Evolutionary conservation across 2,113 vertebrate species (phyloP).

Genomic region (Zootoca vivipara): DNA sequence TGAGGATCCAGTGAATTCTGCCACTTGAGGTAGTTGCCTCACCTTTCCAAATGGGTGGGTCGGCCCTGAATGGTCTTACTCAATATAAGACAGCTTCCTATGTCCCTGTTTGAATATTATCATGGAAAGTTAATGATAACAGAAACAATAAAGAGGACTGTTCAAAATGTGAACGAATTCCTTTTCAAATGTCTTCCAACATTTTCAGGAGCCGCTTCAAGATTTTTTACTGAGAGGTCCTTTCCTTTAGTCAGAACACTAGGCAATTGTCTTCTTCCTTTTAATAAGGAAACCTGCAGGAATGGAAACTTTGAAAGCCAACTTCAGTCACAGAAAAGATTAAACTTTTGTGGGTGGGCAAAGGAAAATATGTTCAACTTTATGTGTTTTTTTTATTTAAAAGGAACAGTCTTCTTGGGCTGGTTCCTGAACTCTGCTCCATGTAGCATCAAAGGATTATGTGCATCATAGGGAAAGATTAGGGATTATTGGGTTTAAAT

Average conservation of each 20-base stretch:
- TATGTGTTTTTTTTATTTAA: constrained; percentile 40
- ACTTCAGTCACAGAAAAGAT: constrained; percentile 38
- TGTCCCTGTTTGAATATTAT: constrained; percentile 27
- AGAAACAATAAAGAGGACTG: constrained; percentile 14
- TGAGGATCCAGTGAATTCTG: no score
- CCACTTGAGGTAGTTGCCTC: no score
- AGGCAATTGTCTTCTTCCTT: constrained; percentile 16
- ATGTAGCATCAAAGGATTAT: constrained; percentile 31
- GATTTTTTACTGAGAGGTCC: constrained; percentile 20
- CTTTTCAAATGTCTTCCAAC: constrained; percentile 22
- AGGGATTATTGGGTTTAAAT: constrained; percentile 32
- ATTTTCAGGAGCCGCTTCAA: background rate
- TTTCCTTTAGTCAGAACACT: constrained; percentile 8
- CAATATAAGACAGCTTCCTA: background rate
- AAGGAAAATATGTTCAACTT: constrained; percentile 55
- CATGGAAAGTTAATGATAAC: constrained; percentile 37
- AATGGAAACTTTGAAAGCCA: constrained; percentile 52
- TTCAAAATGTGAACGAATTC: constrained; percentile 41
- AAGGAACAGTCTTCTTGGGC: constrained; percentile 15
- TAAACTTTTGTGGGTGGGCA: constrained; percentile 53
- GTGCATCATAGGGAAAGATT: constrained; percentile 21
- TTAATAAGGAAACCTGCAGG: constrained; percentile 27
- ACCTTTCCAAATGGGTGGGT: no score
- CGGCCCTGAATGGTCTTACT: no score
- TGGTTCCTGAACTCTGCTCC: constrained; percentile 29